These are phyloP conservation scores for Plestiodon gilberti DNA, from an alignment of 2,113 vertebrate species.

Conservation along the genomic window DNA sequence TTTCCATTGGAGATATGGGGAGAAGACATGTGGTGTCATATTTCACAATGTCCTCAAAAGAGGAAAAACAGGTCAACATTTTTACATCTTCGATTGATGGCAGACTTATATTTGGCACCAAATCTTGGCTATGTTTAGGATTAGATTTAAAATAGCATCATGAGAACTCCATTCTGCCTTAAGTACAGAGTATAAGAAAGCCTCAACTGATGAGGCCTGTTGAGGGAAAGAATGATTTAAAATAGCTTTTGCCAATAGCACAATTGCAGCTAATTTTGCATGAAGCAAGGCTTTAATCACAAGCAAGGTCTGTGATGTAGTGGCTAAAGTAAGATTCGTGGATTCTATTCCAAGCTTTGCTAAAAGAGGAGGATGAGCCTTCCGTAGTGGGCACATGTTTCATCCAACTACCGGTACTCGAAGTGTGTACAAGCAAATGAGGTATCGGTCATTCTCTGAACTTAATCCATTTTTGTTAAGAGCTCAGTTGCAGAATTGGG, in stretches of 20 bases:
- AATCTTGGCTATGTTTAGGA: not conserved
- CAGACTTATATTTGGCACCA: not conserved
- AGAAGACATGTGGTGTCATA: not conserved
- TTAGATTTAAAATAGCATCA: not conserved
- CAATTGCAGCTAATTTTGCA: not conserved
- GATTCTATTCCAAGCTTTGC: not conserved
- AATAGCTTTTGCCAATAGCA: not conserved
- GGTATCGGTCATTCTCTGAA: not conserved
- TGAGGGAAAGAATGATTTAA: conserved; percentile 7
- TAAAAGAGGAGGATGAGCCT: not conserved
- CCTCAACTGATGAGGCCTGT: not conserved
- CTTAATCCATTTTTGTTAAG: not conserved
- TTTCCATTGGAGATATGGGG: not conserved
- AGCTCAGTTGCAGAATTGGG: not conserved
- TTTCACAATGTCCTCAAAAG: not conserved
- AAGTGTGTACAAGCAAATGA: not conserved
- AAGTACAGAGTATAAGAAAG: conserved; percentile 22
- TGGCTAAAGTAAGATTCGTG: not conserved
- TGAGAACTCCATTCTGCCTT: not conserved
- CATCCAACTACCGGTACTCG: not conserved
- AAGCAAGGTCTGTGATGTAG: not conserved
- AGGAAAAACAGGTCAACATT: not conserved
- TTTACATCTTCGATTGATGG: not conserved
- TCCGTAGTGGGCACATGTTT: not conserved
- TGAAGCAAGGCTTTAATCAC: not conserved